These are phyloP conservation scores for Tetranychus truncatus DNA, from an alignment of 2,888 invertebrate species.

Conservation along the genomic window DNA sequence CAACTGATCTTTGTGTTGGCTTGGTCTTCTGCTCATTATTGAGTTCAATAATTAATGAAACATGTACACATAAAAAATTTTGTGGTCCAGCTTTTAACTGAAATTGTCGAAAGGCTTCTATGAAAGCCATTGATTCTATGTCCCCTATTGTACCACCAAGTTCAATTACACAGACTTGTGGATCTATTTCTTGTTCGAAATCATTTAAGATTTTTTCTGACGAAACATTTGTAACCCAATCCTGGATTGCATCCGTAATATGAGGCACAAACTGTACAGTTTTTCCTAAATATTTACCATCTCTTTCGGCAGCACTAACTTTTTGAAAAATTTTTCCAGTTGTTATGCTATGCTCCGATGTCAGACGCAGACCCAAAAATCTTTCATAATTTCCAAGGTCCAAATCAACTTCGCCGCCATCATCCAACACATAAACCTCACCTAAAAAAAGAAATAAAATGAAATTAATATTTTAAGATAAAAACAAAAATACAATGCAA, in stretches of 20 bases:
- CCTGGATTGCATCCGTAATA: constrained; percentile 91
- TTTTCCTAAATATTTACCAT: constrained; percentile 90
- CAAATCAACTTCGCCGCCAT: constrained; percentile 97
- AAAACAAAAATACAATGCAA: constrained; percentile 17
- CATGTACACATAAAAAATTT: constrained; percentile 91
- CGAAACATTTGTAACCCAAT: constrained; percentile 89
- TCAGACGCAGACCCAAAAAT: constrained; percentile 83
- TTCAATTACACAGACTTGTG: constrained; percentile 44
- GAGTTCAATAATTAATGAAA: constrained; percentile 83
- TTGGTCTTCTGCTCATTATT: constrained; percentile 95
- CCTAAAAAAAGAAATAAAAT: constrained; percentile 41
- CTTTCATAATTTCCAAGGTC: constrained; percentile 98
- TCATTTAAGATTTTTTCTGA: constrained; percentile 50
- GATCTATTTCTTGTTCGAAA: constrained; percentile 40
- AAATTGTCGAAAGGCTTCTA: constrained; percentile 93
- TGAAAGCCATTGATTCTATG: constrained; percentile 97
- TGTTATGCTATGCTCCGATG: constrained; percentile 91
- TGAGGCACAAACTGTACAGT: constrained; percentile 99
- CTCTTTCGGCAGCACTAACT: constrained; percentile 80
- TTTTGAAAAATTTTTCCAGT: constrained; percentile 94
- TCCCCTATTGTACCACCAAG: constrained; percentile 97
- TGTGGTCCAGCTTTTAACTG: constrained; percentile 79
- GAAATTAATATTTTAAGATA: not conserved
- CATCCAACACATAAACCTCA: constrained; percentile 93
- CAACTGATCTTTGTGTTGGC: constrained; percentile 88